Evolutionary conservation across 2,888 invertebrate species (phyloP).

Genomic region (Unio delphinus): DNA sequence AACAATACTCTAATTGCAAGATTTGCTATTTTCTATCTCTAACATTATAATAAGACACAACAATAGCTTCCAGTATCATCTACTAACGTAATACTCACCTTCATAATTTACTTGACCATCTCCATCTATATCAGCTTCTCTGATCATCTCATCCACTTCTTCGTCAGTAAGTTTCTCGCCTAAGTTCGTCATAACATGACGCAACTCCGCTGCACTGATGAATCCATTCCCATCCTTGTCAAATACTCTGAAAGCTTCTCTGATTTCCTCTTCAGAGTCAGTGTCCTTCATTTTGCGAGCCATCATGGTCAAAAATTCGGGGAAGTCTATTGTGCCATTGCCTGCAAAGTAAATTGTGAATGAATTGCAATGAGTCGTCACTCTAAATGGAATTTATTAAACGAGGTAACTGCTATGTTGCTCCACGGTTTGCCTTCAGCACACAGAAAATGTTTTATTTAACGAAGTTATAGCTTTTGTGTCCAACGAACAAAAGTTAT

Average conservation of each 20-base stretch:
- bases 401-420: no score
- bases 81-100: constrained; percentile 71
- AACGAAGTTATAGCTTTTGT: no score
- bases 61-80: no score
- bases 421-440: no score
- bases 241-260: constrained; percentile 98
- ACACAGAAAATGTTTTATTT: no score
- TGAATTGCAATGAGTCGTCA: neutral
- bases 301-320: constrained; percentile 99
- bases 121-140: constrained; percentile 98
- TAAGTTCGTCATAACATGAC: constrained; percentile 99
- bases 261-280: constrained; percentile 98
- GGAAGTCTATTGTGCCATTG: constrained; percentile 99
- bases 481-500: no score
- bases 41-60: no score
- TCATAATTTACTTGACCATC: constrained; percentile 99
- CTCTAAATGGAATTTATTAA: no score
- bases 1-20: no score
- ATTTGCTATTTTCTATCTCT: no score
- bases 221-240: constrained; percentile 99
- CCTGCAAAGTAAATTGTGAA: constrained; percentile 76
- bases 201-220: constrained; percentile 97
- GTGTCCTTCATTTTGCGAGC: constrained; percentile 99
- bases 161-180: constrained; percentile 99
- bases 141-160: constrained; percentile 99